phyloP scores from a whole-genome alignment of 1,140 invertebrate species.

The Trichomalopsis sarcophagae region DNA sequence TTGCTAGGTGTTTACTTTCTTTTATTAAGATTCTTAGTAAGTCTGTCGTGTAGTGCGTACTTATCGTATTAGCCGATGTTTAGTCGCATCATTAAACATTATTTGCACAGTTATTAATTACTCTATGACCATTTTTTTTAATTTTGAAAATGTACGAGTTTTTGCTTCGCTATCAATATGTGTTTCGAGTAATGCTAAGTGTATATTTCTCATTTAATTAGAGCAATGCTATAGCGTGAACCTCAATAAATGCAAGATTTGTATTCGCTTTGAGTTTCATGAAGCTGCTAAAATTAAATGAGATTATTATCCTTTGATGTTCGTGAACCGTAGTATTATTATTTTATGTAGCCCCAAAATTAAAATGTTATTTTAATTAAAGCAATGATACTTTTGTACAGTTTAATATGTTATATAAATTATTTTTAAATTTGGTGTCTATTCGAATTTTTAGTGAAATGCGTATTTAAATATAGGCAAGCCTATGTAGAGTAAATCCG shows the following conservation, averaged over 20 bases:
- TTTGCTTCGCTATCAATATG: neutral
- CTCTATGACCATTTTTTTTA: neutral
- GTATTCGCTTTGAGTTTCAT: no score
- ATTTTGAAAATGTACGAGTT: neutral
- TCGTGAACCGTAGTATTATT: no score
- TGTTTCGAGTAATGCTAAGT: neutral
- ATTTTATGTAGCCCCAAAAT: neutral
- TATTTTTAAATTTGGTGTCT: no score
- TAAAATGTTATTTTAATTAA: neutral
- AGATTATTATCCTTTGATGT: no score
- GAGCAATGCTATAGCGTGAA: no score
- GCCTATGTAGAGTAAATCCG: neutral
- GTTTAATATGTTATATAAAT: no score
- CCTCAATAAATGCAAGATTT: no score
- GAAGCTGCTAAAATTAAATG: no score
- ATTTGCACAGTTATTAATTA: slow-evolving; percentile 6
- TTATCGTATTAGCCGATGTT: neutral
- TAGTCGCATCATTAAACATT: slow-evolving; percentile 10
- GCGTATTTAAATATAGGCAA: neutral
- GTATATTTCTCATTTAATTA: no score
- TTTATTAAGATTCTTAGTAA: slow-evolving; percentile 28
- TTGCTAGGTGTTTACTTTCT: slow-evolving; percentile 32
- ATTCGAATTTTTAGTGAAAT: no score
- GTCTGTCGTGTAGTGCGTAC: slow-evolving; percentile 12
- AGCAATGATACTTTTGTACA: no score